phyloP scores from a whole-genome alignment of 1,140 invertebrate genomes.

The Calliopsis andreniformis region DNA sequence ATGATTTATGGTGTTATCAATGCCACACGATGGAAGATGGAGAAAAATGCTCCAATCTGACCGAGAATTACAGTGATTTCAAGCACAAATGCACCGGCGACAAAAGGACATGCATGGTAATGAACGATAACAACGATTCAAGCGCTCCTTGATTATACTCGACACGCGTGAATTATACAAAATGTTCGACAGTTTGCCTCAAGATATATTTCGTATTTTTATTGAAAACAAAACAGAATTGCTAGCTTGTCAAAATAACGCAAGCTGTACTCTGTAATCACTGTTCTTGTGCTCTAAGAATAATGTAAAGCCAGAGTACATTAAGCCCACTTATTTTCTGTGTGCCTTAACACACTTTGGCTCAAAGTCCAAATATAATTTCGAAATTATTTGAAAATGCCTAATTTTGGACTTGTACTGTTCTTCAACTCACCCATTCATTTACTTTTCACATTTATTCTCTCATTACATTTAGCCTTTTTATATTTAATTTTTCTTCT shows the following conservation, averaged over 20 bases:
- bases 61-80: constrained; percentile 84
- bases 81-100: constrained; percentile 89
- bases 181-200: neutral
- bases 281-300: no score
- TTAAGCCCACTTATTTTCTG: no score
- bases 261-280: no score
- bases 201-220: neutral
- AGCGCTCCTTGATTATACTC: constrained; percentile 3
- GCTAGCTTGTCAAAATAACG: neutral
- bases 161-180: no score
- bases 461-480: neutral
- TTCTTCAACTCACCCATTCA: no score
- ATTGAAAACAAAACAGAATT: neutral
- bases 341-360: no score
- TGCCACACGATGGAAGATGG: constrained; percentile 89
- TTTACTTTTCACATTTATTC: neutral
- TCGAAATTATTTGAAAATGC: no score
- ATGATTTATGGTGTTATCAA: constrained; percentile 90
- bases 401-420: no score
- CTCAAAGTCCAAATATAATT: no score
- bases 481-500: neutral
- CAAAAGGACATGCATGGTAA: constrained; percentile 89
- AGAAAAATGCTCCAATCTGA: constrained; percentile 85
- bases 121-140: constrained; percentile 37
- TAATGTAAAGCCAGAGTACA: no score